phyloP scores from a whole-genome alignment of 1,140 invertebrate species.

The Rhagoletis zephyria region DNA sequence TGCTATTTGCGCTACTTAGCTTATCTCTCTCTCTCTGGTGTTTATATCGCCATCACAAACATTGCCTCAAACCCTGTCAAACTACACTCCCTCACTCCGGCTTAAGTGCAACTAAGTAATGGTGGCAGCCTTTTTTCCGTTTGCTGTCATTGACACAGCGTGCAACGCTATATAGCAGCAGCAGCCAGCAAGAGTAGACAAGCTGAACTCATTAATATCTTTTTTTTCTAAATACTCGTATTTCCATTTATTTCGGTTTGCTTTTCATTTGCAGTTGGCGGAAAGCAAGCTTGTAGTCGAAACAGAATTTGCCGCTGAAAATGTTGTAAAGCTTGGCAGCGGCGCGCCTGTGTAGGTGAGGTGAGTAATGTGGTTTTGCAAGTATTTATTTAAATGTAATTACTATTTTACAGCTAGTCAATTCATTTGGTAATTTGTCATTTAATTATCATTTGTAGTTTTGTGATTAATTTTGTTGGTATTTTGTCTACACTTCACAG shows the following conservation, averaged over 20 bases:
- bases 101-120: neutral
- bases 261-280: neutral
- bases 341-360: neutral
- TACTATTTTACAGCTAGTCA: constrained; percentile 24
- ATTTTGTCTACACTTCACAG: neutral
- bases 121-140: neutral
- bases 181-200: neutral
- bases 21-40: constrained; percentile 2
- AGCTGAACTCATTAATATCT: constrained; percentile 48
- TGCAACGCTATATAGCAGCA: neutral
- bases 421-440: constrained; percentile 48
- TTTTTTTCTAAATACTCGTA: neutral
- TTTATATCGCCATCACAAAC: neutral
- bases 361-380: neutral
- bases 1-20: constrained; percentile 5
- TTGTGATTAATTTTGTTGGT: neutral
- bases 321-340: neutral
- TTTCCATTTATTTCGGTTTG: neutral
- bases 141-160: constrained; percentile 17
- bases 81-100: neutral
- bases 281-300: too few species aligned
- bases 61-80: neutral
- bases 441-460: constrained; percentile 2
- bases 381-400: constrained; percentile 52
- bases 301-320: neutral